These are phyloP conservation scores for Seriola dumerili DNA, from an alignment of 2,113 vertebrate species.

Conservation along the genomic window DNA sequence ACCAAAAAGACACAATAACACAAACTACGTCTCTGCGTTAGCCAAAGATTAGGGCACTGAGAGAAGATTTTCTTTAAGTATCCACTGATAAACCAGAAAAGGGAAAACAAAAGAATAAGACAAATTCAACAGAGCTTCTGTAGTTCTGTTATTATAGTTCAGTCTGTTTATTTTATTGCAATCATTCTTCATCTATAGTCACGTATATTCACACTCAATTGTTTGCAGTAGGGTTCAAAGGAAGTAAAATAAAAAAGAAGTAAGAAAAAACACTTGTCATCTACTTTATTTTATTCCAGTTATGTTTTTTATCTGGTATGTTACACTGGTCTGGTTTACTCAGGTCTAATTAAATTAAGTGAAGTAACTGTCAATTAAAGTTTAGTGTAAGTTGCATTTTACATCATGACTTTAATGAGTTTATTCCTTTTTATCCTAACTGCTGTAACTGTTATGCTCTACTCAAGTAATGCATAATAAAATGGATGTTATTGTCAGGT, in stretches of 20 bases:
- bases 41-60: too few species aligned
- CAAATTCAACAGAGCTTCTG: too few species aligned
- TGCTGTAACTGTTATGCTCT: background rate
- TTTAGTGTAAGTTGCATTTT: background rate
- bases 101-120: background rate
- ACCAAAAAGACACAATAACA: background rate
- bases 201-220: too few species aligned
- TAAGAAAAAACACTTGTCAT: background rate
- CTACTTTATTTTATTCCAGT: background rate
- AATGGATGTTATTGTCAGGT: background rate
- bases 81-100: too few species aligned
- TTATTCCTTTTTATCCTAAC: background rate
- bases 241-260: too few species aligned
- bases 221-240: too few species aligned
- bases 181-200: background rate
- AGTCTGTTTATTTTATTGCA: background rate
- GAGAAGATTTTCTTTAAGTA: too few species aligned
- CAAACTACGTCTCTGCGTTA: too few species aligned
- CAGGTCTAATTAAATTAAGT: background rate
- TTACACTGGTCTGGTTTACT: background rate
- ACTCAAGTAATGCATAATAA: too few species aligned
- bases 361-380: background rate
- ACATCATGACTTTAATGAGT: background rate
- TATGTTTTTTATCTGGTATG: background rate
- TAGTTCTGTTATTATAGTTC: too few species aligned